Percentiles rank a stretch among this genome's conserved stretches.
phyloP scores from a whole-genome alignment of 2,113 vertebrate genomes.

The Crotalus viridis region DNA sequence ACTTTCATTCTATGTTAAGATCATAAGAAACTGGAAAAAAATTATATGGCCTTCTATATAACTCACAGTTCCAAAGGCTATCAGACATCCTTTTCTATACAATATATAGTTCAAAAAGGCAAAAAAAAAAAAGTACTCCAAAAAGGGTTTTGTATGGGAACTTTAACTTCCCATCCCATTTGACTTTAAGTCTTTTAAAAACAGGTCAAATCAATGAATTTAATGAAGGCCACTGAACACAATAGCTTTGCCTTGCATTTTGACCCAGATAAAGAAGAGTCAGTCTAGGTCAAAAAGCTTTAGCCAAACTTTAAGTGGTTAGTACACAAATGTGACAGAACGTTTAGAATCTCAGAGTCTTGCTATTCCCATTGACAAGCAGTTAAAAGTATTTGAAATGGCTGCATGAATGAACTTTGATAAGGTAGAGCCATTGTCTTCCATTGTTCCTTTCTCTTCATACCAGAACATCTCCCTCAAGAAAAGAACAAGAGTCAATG shows the following conservation, averaged over 20 bases:
- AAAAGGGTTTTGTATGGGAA: conserved; percentile 87
- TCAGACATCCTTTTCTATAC: conserved; percentile 77
- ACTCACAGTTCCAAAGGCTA: conserved; percentile 78
- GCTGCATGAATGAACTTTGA: conserved; percentile 88
- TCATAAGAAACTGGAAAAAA: conserved; percentile 54
- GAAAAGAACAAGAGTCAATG: conserved; percentile 84
- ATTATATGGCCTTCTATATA: conserved; percentile 70
- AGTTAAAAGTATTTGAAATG: conserved; percentile 94
- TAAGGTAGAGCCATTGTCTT: conserved; percentile 87
- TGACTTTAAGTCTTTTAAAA: conserved; percentile 97
- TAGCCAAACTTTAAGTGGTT: conserved; percentile 92
- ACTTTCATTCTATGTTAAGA: conserved; percentile 53
- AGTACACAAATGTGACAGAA: conserved; percentile 99
- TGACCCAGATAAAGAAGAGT: conserved; percentile 95
- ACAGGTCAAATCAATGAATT: conserved; percentile 99
- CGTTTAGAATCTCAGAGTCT: conserved; percentile 85
- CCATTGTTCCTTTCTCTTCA: conserved; percentile 79
- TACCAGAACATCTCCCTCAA: conserved; percentile 73
- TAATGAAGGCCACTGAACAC: conserved; percentile 96
- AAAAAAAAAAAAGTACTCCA: conserved; percentile 68
- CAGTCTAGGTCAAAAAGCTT: conserved; percentile 97
- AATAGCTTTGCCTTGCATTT: conserved; percentile 94
- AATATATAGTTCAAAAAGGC: conserved; percentile 72
- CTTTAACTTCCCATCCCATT: conserved; percentile 95
- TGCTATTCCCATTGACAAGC: conserved; percentile 92